Base-by-base conservation (phyloP, 1,140 invertebrate species). In the Saccostrea echinata region DNA sequence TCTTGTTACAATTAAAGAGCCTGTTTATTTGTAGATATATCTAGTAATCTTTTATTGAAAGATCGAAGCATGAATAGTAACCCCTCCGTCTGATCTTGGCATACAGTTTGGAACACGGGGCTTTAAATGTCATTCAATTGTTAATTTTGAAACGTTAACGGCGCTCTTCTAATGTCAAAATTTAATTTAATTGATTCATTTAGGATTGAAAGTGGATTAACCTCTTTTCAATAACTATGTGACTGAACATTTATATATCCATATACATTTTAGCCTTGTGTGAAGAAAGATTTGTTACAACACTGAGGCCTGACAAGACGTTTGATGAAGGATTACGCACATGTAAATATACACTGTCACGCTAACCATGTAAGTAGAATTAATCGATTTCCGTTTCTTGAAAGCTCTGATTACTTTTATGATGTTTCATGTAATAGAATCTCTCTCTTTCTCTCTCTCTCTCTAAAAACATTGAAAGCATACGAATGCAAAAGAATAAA, bases 21-120 rank as follows among this genome's bases (percentile, higher is more conserved):
- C 55, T 61, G 55, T 61, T 6, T 61, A 21, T 61, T 21, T 43
- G 43, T 43, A 43, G 55, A n/a, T 76, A 33, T 76, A 76, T 76
- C 68, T 76, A 13, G 27, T 76, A 76, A 76, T 76, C 68, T 76
- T 76, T 76, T 76, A 76, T 76, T 76, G 68, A 76, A 76, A 76
- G 68, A 76, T 76, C 68, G 68, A 30, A 76, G 68, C 68, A 33
- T 30, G 27, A 76, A 27, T 27, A 33, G 68, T 76, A 33, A 76
- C 68, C 68, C 33, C 30, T 1, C 27, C 27, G 68, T 27, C 68
- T 76, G 1, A 76, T 30, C 13, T 76, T 27, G 68, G 27, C 16
- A 76, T 33, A 12, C 68, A 30, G 68, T 18, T 30, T 27, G 6
- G 30, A 76, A 76, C 68, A 76, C 12, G 16, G 68, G 68, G 30